Percentiles rank a stretch among this genome's conserved stretches.
Evolutionary conservation across 2,113 vertebrate genomes (phyloP).

Genomic region (Isurus oxyrinchus): DNA sequence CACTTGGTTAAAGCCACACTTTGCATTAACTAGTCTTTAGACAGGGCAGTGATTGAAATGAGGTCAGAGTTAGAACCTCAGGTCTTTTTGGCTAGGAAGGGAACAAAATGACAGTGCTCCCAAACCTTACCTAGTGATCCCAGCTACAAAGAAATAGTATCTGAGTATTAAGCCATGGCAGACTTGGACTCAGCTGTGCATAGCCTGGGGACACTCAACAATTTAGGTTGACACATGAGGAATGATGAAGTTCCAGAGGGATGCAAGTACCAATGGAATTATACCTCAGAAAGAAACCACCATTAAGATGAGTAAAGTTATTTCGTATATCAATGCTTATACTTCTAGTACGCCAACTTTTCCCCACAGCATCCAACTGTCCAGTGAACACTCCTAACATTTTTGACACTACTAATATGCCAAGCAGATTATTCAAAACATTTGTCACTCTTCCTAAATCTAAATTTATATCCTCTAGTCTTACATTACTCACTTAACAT

Average conservation of each 20-base stretch:
- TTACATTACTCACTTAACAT: neutral
- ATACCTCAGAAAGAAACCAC: neutral
- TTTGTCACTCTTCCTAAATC: constrained; percentile 3
- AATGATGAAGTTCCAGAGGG: neutral
- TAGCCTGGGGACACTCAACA: neutral
- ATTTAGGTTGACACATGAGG: neutral
- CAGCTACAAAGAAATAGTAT: neutral
- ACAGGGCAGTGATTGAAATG: too few relatives aligned
- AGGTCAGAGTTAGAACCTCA: neutral
- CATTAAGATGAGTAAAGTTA: neutral
- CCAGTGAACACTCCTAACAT: neutral
- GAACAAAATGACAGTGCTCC: neutral
- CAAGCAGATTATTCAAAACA: neutral
- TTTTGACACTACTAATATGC: neutral
- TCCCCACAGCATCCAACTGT: neutral
- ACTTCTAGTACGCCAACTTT: neutral
- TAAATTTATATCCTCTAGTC: neutral
- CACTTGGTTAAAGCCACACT: neutral
- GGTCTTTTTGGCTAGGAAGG: neutral
- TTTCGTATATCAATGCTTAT: neutral
- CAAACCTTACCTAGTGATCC: neutral
- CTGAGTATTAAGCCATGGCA: neutral
- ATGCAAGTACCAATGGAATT: neutral
- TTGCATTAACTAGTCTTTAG: neutral
- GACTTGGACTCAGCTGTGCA: neutral